These are phyloP conservation scores for Drosophila baimaii DNA, from an alignment of 1,140 invertebrate genomes.

Conservation along the genomic window DNA sequence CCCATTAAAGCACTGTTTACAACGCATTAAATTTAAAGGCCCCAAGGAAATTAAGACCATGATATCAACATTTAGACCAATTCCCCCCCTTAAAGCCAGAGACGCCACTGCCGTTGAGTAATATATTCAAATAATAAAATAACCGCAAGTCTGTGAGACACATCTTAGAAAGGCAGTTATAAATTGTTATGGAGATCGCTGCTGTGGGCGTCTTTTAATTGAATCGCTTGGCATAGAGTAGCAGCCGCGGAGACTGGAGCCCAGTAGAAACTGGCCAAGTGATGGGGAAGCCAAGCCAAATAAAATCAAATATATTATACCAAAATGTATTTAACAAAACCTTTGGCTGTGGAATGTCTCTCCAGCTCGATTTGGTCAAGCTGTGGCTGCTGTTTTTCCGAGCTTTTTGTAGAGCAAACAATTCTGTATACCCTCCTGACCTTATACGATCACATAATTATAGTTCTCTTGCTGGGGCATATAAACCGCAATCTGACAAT, in stretches of 20 bases:
- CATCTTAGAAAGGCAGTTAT: constrained; percentile 69
- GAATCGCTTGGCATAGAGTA: constrained; percentile 60
- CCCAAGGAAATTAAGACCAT: background rate
- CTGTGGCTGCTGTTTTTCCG: constrained; percentile 41
- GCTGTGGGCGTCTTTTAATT: constrained; percentile 77
- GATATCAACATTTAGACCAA: background rate
- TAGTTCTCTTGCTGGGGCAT: constrained; percentile 45
- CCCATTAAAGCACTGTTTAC: background rate
- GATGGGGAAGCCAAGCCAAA: constrained; percentile 65
- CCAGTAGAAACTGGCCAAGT: constrained; percentile 31
- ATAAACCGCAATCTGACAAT: constrained; percentile 49
- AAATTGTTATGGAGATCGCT: constrained; percentile 75
- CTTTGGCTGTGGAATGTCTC: constrained; percentile 31
- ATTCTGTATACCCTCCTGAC: constrained; percentile 11
- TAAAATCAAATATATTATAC: constrained; percentile 38
- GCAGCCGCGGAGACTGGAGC: constrained; percentile 19
- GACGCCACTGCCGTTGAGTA: constrained; percentile 46
- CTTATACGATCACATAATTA: constrained; percentile 32
- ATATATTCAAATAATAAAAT: constrained; percentile 74
- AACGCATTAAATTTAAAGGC: constrained; percentile 1
- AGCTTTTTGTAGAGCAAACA: constrained; percentile 13
- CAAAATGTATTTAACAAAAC: constrained; percentile 34
- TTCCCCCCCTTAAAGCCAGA: constrained; percentile 23
- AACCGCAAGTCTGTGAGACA: constrained; percentile 63
- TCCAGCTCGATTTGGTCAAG: constrained; percentile 27